A percentile compares a stretch with the other conserved stretches of the same genome.
These are phyloP conservation scores for Taxidea taxus DNA, from an alignment of 2,113 vertebrate species.

Conservation along the genomic window DNA sequence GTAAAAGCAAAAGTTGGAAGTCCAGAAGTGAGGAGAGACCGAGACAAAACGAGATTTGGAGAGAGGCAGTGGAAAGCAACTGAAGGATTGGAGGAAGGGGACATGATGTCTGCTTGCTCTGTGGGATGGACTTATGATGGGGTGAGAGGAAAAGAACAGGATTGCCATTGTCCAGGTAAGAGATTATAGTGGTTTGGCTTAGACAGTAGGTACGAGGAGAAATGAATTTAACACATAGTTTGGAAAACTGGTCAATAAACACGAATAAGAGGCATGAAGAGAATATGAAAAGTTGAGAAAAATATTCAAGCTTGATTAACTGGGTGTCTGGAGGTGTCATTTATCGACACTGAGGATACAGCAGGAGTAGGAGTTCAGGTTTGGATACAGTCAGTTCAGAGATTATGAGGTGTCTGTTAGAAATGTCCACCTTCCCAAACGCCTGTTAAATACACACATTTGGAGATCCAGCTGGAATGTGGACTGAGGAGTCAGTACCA, in stretches of 20 bases:
- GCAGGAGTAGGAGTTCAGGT: not conserved
- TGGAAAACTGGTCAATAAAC: not conserved
- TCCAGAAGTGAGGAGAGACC: not conserved
- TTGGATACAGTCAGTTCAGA: not conserved
- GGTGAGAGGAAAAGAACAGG: not conserved
- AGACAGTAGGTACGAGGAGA: not conserved
- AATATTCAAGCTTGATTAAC: not conserved
- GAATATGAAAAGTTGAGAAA: not conserved
- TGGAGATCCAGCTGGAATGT: not conserved
- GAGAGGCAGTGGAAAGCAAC: not conserved
- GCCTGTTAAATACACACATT: not conserved
- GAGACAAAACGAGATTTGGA: not conserved
- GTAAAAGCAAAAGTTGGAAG: not conserved
- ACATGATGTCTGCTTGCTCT: rapidly evolving
- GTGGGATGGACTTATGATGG: not conserved
- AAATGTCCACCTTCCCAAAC: not conserved
- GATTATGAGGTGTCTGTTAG: not conserved
- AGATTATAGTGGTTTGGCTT: not conserved
- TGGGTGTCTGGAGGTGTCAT: not conserved
- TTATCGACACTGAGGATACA: not conserved
- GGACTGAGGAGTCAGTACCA: not conserved
- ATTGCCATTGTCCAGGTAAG: not conserved
- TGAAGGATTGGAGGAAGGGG: not conserved
- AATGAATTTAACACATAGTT: not conserved
- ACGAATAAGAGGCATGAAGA: not conserved